These are phyloP conservation scores for Cheirogaleus medius DNA, from an alignment of 2,113 vertebrate species.

Conservation along the genomic window DNA sequence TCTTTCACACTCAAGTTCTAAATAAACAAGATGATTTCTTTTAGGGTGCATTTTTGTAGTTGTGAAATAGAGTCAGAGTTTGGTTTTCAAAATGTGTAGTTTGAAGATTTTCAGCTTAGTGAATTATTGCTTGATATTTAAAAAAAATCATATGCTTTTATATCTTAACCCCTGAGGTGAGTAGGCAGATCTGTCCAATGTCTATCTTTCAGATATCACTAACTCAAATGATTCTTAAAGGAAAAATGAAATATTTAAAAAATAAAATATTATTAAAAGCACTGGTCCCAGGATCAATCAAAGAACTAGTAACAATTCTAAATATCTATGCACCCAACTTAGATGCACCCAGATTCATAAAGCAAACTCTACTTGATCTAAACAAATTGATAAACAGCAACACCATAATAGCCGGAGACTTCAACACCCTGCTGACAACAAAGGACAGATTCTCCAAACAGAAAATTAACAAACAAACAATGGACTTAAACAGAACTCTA, in stretches of 20 bases:
- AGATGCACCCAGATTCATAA: no score
- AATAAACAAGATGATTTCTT: neutral
- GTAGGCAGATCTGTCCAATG: neutral
- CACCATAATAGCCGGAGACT: no score
- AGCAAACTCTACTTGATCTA: no score
- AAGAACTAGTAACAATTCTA: neutral
- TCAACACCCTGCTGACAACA: no score
- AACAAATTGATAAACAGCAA: no score
- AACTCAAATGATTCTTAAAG: neutral
- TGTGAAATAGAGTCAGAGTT: neutral
- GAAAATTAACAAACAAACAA: no score
- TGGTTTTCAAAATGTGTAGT: neutral
- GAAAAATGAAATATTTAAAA: neutral
- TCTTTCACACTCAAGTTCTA: neutral
- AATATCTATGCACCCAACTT: no score
- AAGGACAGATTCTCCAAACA: no score
- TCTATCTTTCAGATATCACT: neutral
- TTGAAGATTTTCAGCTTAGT: neutral
- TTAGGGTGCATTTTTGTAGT: fast-evolving
- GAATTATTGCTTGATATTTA: neutral
- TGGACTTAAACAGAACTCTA: no score
- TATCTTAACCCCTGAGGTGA: neutral
- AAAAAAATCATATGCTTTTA: neutral
- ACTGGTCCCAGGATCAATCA: neutral
- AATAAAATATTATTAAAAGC: neutral